Evolutionary conservation across 2,113 vertebrate species (phyloP).

Genomic region (Cisticola juncidis): DNA sequence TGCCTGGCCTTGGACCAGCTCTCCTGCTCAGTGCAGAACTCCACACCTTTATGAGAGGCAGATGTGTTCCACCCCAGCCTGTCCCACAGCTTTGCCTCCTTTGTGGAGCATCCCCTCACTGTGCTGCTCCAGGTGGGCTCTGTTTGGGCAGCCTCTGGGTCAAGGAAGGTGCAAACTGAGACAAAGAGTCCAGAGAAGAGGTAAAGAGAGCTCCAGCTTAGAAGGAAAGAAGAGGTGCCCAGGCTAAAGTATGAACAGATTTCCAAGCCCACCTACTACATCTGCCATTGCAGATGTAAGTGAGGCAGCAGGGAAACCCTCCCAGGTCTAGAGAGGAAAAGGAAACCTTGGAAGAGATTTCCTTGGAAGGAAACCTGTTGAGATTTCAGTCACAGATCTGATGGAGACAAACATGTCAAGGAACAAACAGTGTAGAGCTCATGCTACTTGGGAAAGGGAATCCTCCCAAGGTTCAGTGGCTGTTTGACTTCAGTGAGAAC

Average conservation of each 20-base stretch:
- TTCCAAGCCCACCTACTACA: not conserved
- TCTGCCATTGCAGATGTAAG: not conserved
- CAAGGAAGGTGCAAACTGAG: not conserved
- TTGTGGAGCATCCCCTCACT: not conserved
- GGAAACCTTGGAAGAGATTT: not conserved
- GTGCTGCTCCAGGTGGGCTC: not conserved
- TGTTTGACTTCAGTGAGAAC: accelerated
- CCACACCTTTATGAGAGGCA: not conserved
- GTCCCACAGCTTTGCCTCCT: not conserved
- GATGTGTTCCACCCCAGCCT: not conserved
- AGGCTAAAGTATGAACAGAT: not conserved
- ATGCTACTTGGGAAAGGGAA: not conserved
- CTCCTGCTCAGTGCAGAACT: not conserved
- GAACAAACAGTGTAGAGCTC: not conserved
- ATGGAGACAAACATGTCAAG: not conserved
- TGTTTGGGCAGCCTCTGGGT: not conserved
- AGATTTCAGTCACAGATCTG: not conserved
- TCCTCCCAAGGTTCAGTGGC: not conserved
- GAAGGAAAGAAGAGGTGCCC: not conserved
- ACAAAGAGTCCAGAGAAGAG: not conserved
- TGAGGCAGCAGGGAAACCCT: not conserved
- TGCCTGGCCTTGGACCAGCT: not conserved
- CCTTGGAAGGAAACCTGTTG: not conserved
- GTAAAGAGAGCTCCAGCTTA: not conserved
- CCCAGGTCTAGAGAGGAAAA: not conserved